Conservation (phyloP, 1,140 invertebrate genomes). For the Spodoptera frugiperda region DNA sequence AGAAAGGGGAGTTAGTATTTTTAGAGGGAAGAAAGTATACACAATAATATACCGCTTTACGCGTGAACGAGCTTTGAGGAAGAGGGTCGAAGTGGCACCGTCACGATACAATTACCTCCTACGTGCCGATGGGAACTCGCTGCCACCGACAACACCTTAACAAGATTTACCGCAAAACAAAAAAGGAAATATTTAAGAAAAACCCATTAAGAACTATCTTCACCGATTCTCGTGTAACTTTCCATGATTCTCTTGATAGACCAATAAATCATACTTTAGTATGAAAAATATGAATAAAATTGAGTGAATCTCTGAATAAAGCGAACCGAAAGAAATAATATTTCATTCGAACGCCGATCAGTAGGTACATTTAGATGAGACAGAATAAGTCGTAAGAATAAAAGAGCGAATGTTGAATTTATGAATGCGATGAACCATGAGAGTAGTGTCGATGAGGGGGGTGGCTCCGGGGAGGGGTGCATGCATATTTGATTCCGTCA, state of each 20-base stretch:
- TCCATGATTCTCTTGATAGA: constrained; percentile 29
- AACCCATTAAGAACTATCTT: constrained; percentile 17
- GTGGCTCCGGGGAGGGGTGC: constrained; percentile 57
- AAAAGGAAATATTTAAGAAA: constrained; percentile 8
- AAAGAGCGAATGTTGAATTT: constrained; percentile 69
- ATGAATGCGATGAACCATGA: constrained; percentile 72
- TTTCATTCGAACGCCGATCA: constrained; percentile 64
- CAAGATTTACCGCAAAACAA: constrained; percentile 38
- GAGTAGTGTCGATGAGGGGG: constrained; percentile 53
- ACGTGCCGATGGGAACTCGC: constrained; percentile 57
- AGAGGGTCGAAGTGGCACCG: constrained; percentile 63
- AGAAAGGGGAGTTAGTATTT: constrained; percentile 42
- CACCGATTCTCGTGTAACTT: constrained; percentile 11
- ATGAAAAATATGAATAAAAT: constrained; percentile 50
- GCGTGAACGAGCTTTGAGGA: constrained; percentile 56
- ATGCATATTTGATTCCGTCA: constrained; percentile 83
- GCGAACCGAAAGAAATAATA: constrained; percentile 57
- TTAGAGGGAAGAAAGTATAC: constrained; percentile 50
- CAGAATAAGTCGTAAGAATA: constrained; percentile 63
- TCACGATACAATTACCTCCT: constrained; percentile 74
- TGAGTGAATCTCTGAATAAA: constrained; percentile 50
- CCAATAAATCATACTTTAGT: constrained; percentile 48
- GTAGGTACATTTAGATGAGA: constrained; percentile 64
- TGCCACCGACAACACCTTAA: constrained; percentile 64
- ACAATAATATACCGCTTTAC: constrained; percentile 64